Conservation (phyloP, 2,797 vertebrate species). For the Hephaestus fuliginosus region DNA sequence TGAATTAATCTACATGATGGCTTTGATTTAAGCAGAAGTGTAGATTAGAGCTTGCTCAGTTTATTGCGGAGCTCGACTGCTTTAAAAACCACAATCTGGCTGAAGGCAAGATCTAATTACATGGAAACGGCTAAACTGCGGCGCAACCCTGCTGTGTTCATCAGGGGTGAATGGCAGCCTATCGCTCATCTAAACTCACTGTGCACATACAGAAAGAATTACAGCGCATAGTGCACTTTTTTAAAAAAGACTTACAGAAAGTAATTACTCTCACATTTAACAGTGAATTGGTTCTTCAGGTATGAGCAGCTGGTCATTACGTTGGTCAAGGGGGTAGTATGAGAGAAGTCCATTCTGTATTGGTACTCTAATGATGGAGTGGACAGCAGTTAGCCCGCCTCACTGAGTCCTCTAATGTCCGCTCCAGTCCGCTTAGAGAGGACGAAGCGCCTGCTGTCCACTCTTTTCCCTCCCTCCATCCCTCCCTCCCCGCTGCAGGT, state of each 20-base stretch:
- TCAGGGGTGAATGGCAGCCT: conserved; percentile 50
- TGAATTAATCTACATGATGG: conserved; percentile 78
- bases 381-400: conserved; percentile 84
- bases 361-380: conserved; percentile 82
- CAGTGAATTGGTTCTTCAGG: conserved; percentile 56
- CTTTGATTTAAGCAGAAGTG: conserved; percentile 77
- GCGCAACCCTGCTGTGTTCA: conserved; percentile 63
- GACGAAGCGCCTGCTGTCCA: conserved; percentile 86
- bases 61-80: conserved; percentile 59
- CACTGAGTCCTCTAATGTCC: conserved; percentile 85
- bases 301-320: conserved; percentile 68
- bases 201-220: conserved; percentile 32
- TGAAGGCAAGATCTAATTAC: conserved; percentile 78
- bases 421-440: conserved; percentile 78
- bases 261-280: conserved; percentile 56
- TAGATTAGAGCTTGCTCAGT: conserved; percentile 80
- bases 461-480: conserved; percentile 71
- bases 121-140: conserved; percentile 59
- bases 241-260: conserved; percentile 35
- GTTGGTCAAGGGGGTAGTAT: conserved; percentile 37
- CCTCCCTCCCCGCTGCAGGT: conserved; percentile 82
- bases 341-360: conserved; percentile 61
- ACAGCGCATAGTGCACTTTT: conserved; percentile 26
- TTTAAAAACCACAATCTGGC: conserved; percentile 68
- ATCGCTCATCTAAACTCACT: conserved; percentile 49